Evolutionary conservation across 2,113 vertebrate species (phyloP).

Genomic region (Sceloporus tristichus): DNA sequence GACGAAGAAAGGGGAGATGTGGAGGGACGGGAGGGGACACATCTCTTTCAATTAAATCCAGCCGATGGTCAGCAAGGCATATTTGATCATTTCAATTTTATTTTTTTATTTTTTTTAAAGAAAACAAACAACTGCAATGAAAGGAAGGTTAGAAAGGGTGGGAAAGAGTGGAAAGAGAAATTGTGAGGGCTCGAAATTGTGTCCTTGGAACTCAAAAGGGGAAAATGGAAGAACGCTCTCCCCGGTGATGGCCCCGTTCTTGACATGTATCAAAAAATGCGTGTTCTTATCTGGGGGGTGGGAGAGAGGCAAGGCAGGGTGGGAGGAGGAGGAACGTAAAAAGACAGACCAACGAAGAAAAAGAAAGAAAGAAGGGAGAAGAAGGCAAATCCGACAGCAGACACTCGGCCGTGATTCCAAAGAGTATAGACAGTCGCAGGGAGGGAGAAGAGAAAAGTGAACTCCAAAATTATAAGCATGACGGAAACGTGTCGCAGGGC

Average conservation of each 20-base stretch:
- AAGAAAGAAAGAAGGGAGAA: constrained; percentile 30
- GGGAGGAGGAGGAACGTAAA: constrained; percentile 41
- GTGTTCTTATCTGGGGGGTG: neutral
- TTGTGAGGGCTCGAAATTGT: constrained; percentile 79
- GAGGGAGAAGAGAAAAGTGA: constrained; percentile 52
- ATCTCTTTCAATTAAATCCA: constrained; percentile 56
- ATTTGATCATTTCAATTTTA: constrained; percentile 75
- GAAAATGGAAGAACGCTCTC: constrained; percentile 60
- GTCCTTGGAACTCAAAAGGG: constrained; percentile 69
- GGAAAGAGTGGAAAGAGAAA: constrained; percentile 52
- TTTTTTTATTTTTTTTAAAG: constrained; percentile 5
- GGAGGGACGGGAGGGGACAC: constrained; percentile 49
- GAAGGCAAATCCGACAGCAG: constrained; percentile 55
- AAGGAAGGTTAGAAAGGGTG: constrained; percentile 74
- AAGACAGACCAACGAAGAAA: constrained; percentile 56
- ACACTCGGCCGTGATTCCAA: constrained; percentile 63
- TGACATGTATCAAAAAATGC: constrained; percentile 52
- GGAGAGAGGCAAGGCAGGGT: neutral
- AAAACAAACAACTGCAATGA: constrained; percentile 69
- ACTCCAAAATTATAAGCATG: constrained; percentile 61
- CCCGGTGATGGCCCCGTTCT: constrained; percentile 66
- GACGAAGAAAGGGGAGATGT: constrained; percentile 44
- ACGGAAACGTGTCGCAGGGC: constrained; percentile 55
- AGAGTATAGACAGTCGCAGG: neutral
- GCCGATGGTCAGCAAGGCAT: constrained; percentile 45